Percentiles rank a stretch among this genome's conserved stretches.
These are phyloP conservation scores for Sclerurus mexicanus DNA, from an alignment of 2,113 vertebrate genomes.

Conservation along the genomic window DNA sequence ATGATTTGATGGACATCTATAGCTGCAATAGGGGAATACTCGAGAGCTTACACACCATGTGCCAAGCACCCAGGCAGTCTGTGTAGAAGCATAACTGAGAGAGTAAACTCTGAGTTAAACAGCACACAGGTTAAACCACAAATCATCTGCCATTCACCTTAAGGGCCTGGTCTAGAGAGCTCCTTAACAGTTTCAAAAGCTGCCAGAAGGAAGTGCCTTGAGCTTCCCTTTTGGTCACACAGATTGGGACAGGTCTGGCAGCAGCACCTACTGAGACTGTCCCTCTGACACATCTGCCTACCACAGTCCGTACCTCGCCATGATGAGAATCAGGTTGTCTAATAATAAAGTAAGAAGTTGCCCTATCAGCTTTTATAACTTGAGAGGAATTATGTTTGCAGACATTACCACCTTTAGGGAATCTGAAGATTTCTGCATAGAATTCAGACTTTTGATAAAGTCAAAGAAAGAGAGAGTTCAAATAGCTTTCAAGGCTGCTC, in stretches of 20 bases:
- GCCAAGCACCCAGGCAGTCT: neutral
- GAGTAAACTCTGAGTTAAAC: neutral
- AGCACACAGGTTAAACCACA: neutral
- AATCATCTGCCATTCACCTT: neutral
- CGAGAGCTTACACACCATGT: rapidly evolving
- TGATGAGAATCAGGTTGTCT: neutral
- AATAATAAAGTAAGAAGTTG: neutral
- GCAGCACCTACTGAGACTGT: neutral
- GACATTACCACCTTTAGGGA: neutral
- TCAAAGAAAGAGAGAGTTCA: neutral
- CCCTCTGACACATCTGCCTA: neutral
- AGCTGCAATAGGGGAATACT: neutral
- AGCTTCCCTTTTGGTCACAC: neutral
- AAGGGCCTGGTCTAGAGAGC: neutral
- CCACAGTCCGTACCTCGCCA: neutral
- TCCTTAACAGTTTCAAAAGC: neutral
- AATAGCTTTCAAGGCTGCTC: neutral
- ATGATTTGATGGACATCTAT: neutral
- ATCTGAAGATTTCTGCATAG: neutral
- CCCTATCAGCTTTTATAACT: neutral
- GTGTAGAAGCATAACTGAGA: neutral
- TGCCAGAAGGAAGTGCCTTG: neutral
- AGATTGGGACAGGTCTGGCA: neutral
- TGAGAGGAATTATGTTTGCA: neutral
- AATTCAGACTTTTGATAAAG: neutral